A percentile compares a stretch with the other conserved stretches of the same genome.
Conservation (phyloP, 2,888 invertebrate species). For the Uloborus plumipes region DNA sequence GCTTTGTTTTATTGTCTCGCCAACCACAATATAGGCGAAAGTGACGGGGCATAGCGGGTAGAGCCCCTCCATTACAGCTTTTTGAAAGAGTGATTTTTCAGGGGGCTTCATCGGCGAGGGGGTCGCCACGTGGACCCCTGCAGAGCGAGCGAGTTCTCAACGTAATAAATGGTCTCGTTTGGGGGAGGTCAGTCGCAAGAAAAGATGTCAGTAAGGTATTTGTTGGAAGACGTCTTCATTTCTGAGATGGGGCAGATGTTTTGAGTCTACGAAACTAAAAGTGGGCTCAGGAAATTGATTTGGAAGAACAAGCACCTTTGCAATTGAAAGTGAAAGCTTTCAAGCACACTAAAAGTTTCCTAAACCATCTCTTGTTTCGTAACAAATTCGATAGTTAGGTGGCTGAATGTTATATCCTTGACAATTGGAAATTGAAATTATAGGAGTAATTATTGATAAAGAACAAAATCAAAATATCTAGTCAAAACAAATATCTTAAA, state of each 20-base stretch:
- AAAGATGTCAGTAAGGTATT: constrained; percentile 14
- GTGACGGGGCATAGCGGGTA: constrained; percentile 16
- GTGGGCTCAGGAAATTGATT: not conserved
- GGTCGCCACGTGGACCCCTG: constrained; percentile 1
- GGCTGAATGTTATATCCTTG: no score
- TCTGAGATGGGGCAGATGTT: constrained; percentile 18
- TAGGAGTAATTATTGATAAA: no score
- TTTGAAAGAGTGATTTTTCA: constrained; percentile 25
- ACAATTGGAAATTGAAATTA: no score
- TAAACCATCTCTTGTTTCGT: no score
- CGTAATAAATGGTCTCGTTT: constrained; percentile 25
- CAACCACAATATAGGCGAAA: constrained; percentile 10
- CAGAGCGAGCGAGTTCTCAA: not conserved
- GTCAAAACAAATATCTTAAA: no score
- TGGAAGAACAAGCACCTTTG: no score
- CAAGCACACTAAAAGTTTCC: no score
- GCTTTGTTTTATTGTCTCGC: constrained; percentile 41
- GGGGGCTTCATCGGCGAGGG: not conserved
- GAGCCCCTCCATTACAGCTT: constrained; percentile 17
- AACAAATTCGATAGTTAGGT: no score
- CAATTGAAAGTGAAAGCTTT: no score
- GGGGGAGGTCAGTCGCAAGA: constrained; percentile 4
- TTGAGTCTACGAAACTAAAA: not conserved
- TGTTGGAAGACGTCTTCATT: constrained; percentile 25
- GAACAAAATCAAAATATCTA: no score